Evolutionary conservation across 2,888 invertebrate genomes (phyloP).

Genomic region (Mythimna impura): DNA sequence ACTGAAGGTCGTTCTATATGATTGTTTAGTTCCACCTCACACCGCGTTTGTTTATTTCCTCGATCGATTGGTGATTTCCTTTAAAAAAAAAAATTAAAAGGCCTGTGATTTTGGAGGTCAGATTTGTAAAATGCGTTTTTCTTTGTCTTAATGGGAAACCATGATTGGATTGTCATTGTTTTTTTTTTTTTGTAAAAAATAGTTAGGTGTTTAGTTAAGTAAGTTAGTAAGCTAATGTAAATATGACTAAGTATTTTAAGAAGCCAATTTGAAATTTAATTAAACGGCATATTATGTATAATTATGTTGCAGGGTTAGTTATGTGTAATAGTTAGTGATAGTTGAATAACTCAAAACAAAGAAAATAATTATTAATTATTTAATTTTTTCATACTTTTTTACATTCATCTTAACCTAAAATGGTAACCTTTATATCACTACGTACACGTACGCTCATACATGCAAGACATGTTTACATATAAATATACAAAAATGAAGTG

Average conservation of each 20-base stretch:
- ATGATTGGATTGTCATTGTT: background rate
- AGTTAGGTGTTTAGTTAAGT: background rate
- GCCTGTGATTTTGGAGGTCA: constrained; percentile 40
- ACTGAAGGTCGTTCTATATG: constrained; percentile 81
- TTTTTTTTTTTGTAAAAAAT: constrained; percentile 3
- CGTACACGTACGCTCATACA: constrained; percentile 86
- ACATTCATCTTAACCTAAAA: constrained; percentile 86
- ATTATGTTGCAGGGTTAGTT: background rate
- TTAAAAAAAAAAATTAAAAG: constrained; percentile 44
- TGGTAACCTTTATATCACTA: constrained; percentile 89
- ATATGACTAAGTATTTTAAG: background rate
- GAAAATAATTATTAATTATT: constrained; percentile 70
- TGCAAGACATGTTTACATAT: constrained; percentile 85
- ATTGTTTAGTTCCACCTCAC: constrained; percentile 67
- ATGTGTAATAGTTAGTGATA: background rate
- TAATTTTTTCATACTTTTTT: constrained; percentile 83
- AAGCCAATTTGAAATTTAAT: background rate
- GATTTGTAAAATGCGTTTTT: constrained; percentile 12
- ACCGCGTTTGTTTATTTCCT: constrained; percentile 69
- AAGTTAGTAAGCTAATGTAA: too few species aligned
- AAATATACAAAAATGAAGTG: constrained; percentile 84
- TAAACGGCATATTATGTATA: background rate
- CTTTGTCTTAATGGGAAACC: background rate
- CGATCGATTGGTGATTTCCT: constrained; percentile 65
- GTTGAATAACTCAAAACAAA: constrained; percentile 68